A percentile compares a stretch with the other conserved stretches of the same genome.
Evolutionary conservation across 2,888 invertebrate genomes (phyloP).

Genomic region (Lacanobia wlatinum): DNA sequence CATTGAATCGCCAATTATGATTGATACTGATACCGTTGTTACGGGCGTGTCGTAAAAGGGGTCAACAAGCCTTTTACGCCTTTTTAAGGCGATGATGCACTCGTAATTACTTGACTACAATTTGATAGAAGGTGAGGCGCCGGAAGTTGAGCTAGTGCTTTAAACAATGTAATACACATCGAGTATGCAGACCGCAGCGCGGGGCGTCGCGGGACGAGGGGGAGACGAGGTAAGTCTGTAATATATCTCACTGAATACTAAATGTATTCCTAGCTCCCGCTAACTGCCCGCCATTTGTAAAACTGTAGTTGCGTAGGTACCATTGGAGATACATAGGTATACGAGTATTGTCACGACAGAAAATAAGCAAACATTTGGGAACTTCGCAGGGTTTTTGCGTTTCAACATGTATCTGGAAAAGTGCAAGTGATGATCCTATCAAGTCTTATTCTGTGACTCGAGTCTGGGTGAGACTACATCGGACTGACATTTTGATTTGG

Average conservation of each 20-base stretch:
- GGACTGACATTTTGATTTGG: background rate
- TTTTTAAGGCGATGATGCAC: background rate
- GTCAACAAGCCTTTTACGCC: background rate
- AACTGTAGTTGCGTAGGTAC: no score
- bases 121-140: conserved; percentile 16
- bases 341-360: background rate
- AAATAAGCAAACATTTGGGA: background rate
- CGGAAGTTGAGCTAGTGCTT: conserved; percentile 12
- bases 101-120: conserved; percentile 2
- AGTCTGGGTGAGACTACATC: background rate
- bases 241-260: conserved; percentile 42
- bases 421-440: background rate
- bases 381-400: background rate
- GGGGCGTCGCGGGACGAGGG: background rate
- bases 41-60: no score
- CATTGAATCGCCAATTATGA: no score
- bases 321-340: background rate
- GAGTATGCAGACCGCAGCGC: conserved; percentile 22
- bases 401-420: background rate
- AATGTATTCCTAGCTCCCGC: conserved; percentile 3
- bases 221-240: background rate
- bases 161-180: conserved; percentile 34
- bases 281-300: background rate
- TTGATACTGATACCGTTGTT: no score
- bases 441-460: background rate